These are phyloP conservation scores for Radopholus similis DNA, from an alignment of 1,140 invertebrate species.

Conservation along the genomic window DNA sequence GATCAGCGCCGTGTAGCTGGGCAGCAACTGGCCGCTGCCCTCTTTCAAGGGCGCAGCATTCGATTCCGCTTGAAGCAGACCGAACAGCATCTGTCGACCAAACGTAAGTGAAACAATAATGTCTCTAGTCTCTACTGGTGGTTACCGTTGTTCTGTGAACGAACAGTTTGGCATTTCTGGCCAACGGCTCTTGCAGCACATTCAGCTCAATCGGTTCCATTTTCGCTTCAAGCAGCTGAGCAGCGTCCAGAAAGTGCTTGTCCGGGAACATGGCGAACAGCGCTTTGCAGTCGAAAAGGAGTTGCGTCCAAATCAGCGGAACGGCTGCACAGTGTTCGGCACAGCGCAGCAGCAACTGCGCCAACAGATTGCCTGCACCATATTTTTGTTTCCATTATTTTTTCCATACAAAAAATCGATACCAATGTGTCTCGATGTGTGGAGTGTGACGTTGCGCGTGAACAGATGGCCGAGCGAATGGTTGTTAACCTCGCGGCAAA, in stretches of 20 bases:
- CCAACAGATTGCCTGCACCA: conserved; percentile 22
- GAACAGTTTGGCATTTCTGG: conserved; percentile 36
- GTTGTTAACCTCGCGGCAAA: conserved; percentile 36
- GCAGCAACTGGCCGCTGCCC: background rate
- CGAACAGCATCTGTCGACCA: conserved; percentile 26
- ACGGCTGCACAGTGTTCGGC: conserved; percentile 9
- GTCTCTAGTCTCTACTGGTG: conserved; percentile 3
- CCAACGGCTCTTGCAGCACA: conserved; percentile 23
- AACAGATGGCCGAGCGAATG: conserved; percentile 46
- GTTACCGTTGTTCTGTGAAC: conserved; percentile 28
- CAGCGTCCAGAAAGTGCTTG: conserved; percentile 33
- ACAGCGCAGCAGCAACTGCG: conserved; percentile 15
- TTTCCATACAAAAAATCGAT: background rate
- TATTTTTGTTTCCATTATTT: conserved; percentile 3
- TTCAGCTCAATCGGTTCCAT: conserved; percentile 40
- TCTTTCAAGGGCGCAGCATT: conserved; percentile 18
- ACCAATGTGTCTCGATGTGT: conserved; percentile 34
- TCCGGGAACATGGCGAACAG: conserved; percentile 43
- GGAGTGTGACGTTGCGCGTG: conserved; percentile 35
- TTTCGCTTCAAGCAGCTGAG: conserved; percentile 28
- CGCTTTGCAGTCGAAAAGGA: conserved; percentile 35
- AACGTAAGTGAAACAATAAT: background rate
- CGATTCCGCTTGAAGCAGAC: conserved; percentile 30
- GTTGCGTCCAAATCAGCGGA: conserved; percentile 28
- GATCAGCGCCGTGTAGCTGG: conserved; percentile 22